These are phyloP conservation scores for Theonella swinhoei DNA, from an alignment of 37 sponge, comb jelly and placozoan species.

Conservation along the genomic window DNA sequence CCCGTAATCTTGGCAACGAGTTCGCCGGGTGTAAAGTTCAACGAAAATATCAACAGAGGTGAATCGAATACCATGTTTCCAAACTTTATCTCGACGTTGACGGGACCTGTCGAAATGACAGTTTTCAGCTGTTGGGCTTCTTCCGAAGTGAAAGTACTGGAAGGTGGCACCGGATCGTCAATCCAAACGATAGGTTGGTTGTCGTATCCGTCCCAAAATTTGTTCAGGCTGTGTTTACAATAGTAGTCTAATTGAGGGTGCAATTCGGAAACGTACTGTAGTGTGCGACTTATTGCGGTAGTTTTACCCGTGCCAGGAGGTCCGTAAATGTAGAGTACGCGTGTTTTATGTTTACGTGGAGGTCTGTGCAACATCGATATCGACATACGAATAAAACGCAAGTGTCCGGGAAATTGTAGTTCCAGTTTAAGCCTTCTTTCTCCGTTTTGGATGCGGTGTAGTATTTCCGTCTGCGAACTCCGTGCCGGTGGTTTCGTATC, in stretches of 20 bases:
- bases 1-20: no score
- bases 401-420: no score
- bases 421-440: no score
- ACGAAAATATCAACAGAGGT: neutral
- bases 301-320: slow-evolving; percentile 11
- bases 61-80: neutral
- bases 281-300: neutral
- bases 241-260: neutral
- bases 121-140: slow-evolving; percentile 6
- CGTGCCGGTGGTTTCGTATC: no score
- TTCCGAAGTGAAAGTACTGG: neutral
- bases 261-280: neutral
- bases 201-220: slow-evolving; percentile 38
- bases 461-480: no score
- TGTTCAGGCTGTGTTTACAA: neutral
- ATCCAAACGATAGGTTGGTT: slow-evolving; percentile 7
- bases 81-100: neutral
- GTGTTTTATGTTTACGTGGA: neutral
- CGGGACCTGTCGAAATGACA: neutral
- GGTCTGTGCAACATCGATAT: no score
- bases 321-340: neutral
- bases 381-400: no score
- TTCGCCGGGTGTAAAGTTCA: neutral
- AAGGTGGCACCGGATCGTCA: slow-evolving; percentile 11
- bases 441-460: no score